These are phyloP conservation scores for Balanococcus diminutus DNA, from an alignment of 2,888 invertebrate species.

Conservation along the genomic window DNA sequence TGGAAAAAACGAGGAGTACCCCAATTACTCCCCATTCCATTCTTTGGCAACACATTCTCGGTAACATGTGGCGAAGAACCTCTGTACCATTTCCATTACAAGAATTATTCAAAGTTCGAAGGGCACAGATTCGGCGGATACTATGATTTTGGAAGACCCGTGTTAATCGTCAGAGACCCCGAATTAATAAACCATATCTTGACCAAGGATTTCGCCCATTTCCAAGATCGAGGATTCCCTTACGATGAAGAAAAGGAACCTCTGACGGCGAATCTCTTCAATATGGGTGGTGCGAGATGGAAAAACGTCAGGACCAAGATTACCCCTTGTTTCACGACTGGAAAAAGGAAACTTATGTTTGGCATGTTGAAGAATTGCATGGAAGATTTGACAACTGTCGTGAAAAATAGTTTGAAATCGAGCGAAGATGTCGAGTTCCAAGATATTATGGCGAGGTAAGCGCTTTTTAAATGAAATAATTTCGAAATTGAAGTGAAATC, in stretches of 20 bases:
- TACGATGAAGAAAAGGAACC: conserved; percentile 60
- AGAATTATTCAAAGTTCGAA: conserved; percentile 39
- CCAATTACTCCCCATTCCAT: conserved; percentile 14
- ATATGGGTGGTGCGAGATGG: conserved; percentile 65
- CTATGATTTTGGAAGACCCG: conserved; percentile 64
- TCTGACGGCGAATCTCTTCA: conserved; percentile 62
- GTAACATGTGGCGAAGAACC: conserved; percentile 46
- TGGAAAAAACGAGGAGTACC: conserved; percentile 47
- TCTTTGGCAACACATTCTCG: conserved; percentile 47
- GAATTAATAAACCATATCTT: conserved; percentile 64
- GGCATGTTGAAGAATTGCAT: conserved; percentile 63
- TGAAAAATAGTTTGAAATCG: neutral
- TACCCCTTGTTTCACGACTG: conserved; percentile 66
- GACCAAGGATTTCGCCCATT: conserved; percentile 64
- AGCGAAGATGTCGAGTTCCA: conserved; percentile 41
- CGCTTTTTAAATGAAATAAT: neutral
- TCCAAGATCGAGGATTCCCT: conserved; percentile 63
- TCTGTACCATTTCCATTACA: conserved; percentile 32
- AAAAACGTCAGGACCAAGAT: conserved; percentile 64
- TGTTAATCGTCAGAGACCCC: conserved; percentile 63
- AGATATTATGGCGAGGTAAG: conserved; percentile 45
- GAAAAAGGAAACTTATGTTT: conserved; percentile 66
- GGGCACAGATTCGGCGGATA: conserved; percentile 61
- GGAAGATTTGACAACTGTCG: conserved; percentile 59
- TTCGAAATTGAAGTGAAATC: neutral